Conservation (phyloP, 1,140 invertebrate genomes). For the Neotoxoptera formosana region DNA sequence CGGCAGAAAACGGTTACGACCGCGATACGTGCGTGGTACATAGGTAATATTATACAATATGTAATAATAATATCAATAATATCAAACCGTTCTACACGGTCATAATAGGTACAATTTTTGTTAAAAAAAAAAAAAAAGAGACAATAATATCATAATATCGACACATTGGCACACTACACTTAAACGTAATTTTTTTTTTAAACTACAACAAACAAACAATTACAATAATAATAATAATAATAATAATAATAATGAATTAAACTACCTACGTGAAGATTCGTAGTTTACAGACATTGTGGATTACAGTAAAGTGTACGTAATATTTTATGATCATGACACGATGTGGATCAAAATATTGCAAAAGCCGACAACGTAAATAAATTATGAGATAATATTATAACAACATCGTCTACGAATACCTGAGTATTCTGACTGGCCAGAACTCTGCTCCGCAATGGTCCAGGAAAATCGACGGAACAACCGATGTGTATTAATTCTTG, state of each 20-base stretch:
- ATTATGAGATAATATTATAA: neutral
- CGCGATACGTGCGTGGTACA: too few species aligned
- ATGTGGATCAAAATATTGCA: neutral
- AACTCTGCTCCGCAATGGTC: neutral
- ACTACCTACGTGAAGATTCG: neutral
- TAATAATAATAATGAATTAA: neutral
- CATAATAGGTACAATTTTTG: neutral
- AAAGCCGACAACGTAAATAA: neutral
- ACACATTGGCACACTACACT: neutral
- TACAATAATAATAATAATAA: neutral
- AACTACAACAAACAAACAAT: neutral
- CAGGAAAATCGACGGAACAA: neutral
- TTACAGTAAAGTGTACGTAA: neutral
- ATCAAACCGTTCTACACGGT: neutral
- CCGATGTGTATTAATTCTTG: neutral
- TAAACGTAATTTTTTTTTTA: neutral
- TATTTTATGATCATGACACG: neutral
- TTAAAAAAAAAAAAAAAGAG: too few species aligned
- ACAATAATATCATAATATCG: neutral
- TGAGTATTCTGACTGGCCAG: neutral
- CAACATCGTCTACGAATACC: neutral
- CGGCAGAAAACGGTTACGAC: too few species aligned
- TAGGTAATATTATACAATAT: too few species aligned
- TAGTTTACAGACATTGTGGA: neutral
- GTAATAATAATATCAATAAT: too few species aligned